Base-by-base conservation (phyloP, 2,888 invertebrate genomes). In the Eupithecia subfuscata region DNA sequence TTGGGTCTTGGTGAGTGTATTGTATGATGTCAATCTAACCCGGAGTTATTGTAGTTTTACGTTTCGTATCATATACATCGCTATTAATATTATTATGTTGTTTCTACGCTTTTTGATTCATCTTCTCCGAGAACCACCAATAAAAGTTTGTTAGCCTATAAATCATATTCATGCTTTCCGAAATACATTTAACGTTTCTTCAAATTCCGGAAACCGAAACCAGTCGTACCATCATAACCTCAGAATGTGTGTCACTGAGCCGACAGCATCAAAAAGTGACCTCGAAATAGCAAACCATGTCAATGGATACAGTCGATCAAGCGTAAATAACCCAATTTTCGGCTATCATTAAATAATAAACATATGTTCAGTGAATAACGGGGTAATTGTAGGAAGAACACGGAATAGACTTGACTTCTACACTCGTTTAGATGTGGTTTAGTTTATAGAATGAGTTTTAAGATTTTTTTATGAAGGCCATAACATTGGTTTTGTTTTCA, bases 341-440 rank as follows among this genome's bases (percentile, higher is more conserved):
- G 70, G 43, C 78, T 73, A 72, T 77, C 68, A 77, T 79, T 77
- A 75, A 77, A 77, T 74, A 76, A 76, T 77, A 72, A 79, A 74
- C 72, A 75, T 74, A 37, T 71, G 73, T 68, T 68, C 34, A 77
- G 73, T 76, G 75, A 70, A 75, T 71, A 69, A 75, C 73, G 52
- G 63, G n/a, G 69, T 67, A 67, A 67, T 67, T 67, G 65, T 18
- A 67, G 37, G n/a, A 67, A n/a, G 37, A 67, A 34, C 37, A 37
- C 18, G 2, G 18, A 65, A 37, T 11, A 9, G 16, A 9, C 12
- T 65, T 9, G n/a, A n/a, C n/a, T n/a, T n/a, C n/a, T n/a, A n/a
- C n/a, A n/a, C n/a, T n/a, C n/a, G n/a, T 11, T 18, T 12, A 5
- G 65, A 34, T n/a, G 64, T 16, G 45, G 18, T 7, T 63, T 6